Base-by-base conservation (phyloP, 2,113 vertebrate species). In the Anolis carolinensis region DNA sequence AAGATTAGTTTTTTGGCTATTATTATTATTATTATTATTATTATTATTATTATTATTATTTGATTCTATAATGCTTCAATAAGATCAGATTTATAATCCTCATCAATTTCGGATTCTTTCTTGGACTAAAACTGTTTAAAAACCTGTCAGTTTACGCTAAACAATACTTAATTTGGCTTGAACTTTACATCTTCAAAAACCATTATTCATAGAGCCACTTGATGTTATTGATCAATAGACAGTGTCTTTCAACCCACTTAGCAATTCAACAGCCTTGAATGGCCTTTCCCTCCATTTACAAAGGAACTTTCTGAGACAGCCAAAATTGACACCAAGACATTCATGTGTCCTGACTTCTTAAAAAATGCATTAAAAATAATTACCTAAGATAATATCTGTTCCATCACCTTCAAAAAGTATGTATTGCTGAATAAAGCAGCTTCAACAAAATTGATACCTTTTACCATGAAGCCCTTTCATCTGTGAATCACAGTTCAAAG, bases 171-270 rank as follows among this genome's bases (percentile, higher is more conserved):
- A 11, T 85, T 89, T 83, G 50, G 7, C 82, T 73, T 87, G 85
- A 92, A 90, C 73, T 85, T 89, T 23, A 52, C 7, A 74, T 44
- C 39, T 44, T 44, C 5, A 44, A 44, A 44, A 44, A 44, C 39
- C 39, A 44, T 63, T 89, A 83, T 63, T 71, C 44, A 8, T 87
- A 73, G 39, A 83, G 81, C 83, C 88, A 62, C 76, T 50, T 0
- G 4, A 82, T 78, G 10, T 27, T 63, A 59, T 76, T 86, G 74
- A 73, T 89, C 79, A 85, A 77, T 44, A 52, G 74, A 5, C 65
- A 86, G 88, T 90, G 59, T 73, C 82, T 88, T n/a, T n/a, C 0
- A 9, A 90, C 83, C n/a, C 90, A 83, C 36, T 92, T 91, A 88
- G 87, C 79, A 79, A 82, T 87, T 85, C 39, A 0, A 32, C 79